phyloP scores from a whole-genome alignment of 2,797 vertebrate genomes.

The Synaphobranchus kaupii region DNA sequence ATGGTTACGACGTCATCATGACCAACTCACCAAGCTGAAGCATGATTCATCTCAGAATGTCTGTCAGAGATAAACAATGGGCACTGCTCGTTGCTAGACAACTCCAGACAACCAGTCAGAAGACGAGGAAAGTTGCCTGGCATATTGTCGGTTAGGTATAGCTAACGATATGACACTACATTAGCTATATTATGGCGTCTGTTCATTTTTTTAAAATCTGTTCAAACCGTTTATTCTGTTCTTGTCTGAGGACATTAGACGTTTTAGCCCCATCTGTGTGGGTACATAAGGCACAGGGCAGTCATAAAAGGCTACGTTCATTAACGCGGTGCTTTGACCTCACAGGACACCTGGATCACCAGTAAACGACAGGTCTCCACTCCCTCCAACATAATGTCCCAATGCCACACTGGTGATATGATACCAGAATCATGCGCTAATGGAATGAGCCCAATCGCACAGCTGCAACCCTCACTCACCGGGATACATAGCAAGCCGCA shows the following conservation, averaged over 20 bases:
- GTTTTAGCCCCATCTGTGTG: background rate
- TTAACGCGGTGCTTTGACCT: background rate
- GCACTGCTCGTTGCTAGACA: no score
- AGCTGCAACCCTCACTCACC: slow-evolving; percentile 42
- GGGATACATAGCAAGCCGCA: slow-evolving; percentile 19
- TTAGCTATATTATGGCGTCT: no score
- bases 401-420: background rate
- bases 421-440: background rate
- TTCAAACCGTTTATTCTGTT: background rate
- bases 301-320: background rate
- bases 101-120: no score
- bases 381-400: background rate
- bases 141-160: no score
- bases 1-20: no score
- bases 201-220: no score
- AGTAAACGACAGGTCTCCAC: background rate
- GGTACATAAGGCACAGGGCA: background rate
- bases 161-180: no score
- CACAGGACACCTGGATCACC: background rate
- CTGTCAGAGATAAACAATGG: no score
- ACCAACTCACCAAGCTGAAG: no score
- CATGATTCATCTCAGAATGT: no score
- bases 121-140: no score
- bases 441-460: slow-evolving; percentile 35
- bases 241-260: background rate